A percentile compares a stretch with the other conserved stretches of the same genome.
These are phyloP conservation scores for Mizuhopecten yessoensis DNA, from an alignment of 1,140 invertebrate genomes.

Conservation along the genomic window DNA sequence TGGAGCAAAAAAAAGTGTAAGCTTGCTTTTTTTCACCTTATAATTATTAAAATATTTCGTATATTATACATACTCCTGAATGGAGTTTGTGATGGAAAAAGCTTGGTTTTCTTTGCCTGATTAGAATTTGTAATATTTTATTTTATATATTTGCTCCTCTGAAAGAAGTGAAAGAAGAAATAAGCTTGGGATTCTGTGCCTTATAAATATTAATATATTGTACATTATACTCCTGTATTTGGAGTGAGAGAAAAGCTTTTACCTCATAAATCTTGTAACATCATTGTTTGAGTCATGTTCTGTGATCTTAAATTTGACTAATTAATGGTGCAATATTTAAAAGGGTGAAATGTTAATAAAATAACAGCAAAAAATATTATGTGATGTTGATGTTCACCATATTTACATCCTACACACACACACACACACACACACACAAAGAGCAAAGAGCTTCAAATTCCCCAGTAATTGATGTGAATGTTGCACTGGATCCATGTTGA, in stretches of 20 bases:
- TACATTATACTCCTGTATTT: not conserved
- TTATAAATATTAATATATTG: not conserved
- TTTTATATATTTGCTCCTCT: not conserved
- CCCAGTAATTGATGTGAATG: not conserved
- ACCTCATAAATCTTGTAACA: conserved; percentile 27
- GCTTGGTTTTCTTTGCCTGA: not conserved
- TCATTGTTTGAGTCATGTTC: not conserved
- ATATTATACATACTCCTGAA: not conserved
- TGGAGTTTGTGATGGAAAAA: not conserved
- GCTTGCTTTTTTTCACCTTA: conserved; percentile 9
- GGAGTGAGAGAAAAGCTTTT: conserved; percentile 33
- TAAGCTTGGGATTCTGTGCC: not conserved
- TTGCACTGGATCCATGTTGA: too few relatives aligned
- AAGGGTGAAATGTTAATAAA: not conserved
- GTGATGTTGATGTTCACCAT: not conserved
- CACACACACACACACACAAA: not conserved
- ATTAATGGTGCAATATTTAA: conserved; percentile 11
- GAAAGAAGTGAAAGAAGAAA: conserved; percentile 23
- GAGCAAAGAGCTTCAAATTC: not conserved
- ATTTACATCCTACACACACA: not conserved
- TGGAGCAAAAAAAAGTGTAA: not conserved
- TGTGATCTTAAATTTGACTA: not conserved
- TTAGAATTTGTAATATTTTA: not conserved
- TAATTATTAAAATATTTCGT: not conserved
- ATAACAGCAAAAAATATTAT: not conserved